Base-by-base conservation (phyloP, 2,113 vertebrate genomes). In the Paraplagusia blochii region DNA sequence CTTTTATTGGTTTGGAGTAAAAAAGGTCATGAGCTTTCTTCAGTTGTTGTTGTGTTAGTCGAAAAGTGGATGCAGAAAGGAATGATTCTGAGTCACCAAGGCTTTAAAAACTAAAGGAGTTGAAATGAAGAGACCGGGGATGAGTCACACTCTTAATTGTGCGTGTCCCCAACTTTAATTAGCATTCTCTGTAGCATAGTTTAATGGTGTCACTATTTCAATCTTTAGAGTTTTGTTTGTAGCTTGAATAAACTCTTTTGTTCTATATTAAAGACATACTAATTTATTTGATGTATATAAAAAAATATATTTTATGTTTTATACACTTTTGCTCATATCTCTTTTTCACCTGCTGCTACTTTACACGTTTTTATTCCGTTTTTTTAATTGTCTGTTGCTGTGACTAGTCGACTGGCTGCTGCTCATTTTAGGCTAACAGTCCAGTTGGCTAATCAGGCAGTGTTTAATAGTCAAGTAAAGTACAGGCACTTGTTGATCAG, bases 141-240 rank as follows among this genome's bases (percentile, higher is more conserved):
- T 83, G 85, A 83, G 63, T 84, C 71, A 74, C 62, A 49, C 46
- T 16, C 13, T 69, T 72, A 29, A 68, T 68, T 38, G 68, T 63
- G 66, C 77, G 77, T 80, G 84, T 74, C 73, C 57, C 16, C 49
- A 34, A 52, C 69, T 84, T 52, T 87, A 81, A 81, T 85, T 81
- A 84, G 51, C 38, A 35, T 16, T 58, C 52, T 57, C 78, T 71
- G 58, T 56, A 72, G 66, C 54, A 78, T 75, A 77, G 82, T 81
- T 39, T 47, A 43, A 80, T 55, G 46, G 45, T 48, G 22, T 48
- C 44, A 48, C 18, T 38, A 17, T 58, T 9, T 15, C 34, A 49
- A 22, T 43, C 49, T 36, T 34, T 4, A 11, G 7, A 17, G 14
- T 13, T 40, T 51, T 29, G 1, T 16, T 22, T 15, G 11, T 55